phyloP scores from a whole-genome alignment of 1,140 invertebrate genomes.

The Ceratosolen solmsi region DNA sequence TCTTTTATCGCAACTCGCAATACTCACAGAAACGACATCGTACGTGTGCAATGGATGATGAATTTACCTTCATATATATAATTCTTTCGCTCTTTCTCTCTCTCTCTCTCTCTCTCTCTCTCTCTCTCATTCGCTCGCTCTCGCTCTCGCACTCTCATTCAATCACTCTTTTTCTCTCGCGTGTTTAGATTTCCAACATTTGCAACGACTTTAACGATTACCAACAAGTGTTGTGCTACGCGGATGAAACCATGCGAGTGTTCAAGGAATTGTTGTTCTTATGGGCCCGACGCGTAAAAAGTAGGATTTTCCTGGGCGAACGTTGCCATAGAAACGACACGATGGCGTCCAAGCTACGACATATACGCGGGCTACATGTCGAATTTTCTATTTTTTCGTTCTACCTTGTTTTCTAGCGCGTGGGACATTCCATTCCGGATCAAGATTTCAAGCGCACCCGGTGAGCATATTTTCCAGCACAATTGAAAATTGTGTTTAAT shows the following conservation, averaged over 20 bases:
- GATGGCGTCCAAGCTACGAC: not conserved
- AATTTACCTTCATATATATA: not conserved
- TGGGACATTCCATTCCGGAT: not conserved
- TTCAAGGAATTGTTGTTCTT: not conserved
- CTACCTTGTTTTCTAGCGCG: not conserved
- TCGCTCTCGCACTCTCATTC: not conserved
- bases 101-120: not conserved
- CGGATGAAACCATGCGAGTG: not conserved
- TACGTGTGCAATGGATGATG: not conserved
- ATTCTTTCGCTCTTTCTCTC: not conserved
- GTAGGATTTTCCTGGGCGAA: slow-evolving; percentile 18
- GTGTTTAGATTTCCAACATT: not conserved
- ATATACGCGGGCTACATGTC: not conserved
- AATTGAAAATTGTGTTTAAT: not conserved
- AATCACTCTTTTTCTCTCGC: not conserved
- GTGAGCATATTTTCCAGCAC: not conserved
- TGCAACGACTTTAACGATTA: slow-evolving; percentile 17
- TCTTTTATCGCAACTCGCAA: too few species aligned
- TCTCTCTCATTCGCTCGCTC: not conserved
- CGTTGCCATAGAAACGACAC: slow-evolving; percentile 22
- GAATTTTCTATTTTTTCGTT: not conserved
- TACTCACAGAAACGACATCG: not conserved
- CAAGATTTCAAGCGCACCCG: not conserved
- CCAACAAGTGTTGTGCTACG: not conserved
- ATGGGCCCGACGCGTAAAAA: not conserved